Percentiles rank a stretch among this genome's conserved stretches.
These are phyloP conservation scores for Aix galericulata DNA, from an alignment of 2,113 vertebrate species.

Conservation along the genomic window DNA sequence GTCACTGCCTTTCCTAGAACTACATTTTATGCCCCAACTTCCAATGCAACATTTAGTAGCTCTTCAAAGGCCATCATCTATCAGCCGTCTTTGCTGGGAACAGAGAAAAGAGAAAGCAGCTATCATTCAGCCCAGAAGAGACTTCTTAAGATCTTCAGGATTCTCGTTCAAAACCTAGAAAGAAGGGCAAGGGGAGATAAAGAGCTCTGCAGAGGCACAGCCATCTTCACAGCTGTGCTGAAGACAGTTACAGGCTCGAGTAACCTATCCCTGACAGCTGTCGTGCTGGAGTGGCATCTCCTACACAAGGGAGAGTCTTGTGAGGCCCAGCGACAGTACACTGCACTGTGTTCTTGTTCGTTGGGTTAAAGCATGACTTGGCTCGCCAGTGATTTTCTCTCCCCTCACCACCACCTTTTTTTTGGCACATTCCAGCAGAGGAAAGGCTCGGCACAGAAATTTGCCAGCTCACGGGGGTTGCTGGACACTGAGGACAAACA, in stretches of 20 bases:
- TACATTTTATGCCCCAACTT: neutral
- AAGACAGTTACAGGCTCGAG: neutral
- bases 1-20: neutral
- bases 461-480: neutral
- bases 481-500: neutral
- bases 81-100: neutral
- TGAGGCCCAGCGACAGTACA: neutral
- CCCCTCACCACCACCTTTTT: neutral
- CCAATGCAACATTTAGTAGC: neutral
- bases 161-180: neutral
- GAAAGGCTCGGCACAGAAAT: neutral
- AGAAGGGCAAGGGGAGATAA: neutral
- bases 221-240: neutral
- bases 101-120: neutral
- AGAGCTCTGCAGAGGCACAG: neutral
- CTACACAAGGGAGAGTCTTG: accelerated
- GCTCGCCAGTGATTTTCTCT: neutral
- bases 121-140: neutral
- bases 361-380: neutral
- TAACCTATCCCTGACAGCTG: neutral
- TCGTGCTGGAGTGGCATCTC: neutral
- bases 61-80: neutral
- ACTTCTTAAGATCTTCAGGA: neutral
- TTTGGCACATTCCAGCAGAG: neutral
- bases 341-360: accelerated